phyloP scores from a whole-genome alignment of 2,888 invertebrate genomes.

The Dysmachus trigonus region DNA sequence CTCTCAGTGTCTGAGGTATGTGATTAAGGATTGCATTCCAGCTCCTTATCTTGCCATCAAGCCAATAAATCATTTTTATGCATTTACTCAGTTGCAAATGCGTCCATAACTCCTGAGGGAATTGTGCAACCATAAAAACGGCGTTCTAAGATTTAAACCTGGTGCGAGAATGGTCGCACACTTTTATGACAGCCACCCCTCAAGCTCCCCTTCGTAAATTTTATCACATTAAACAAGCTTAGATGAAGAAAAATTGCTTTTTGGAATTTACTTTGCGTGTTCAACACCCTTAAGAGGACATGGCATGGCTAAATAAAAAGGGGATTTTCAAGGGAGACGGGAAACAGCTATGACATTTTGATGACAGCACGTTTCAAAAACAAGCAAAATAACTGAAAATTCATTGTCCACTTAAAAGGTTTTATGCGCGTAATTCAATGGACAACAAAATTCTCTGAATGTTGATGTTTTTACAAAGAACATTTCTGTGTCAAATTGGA shows the following conservation, averaged over 20 bases:
- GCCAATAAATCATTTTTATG: slow-evolving; percentile 18
- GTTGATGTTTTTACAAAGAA: background rate
- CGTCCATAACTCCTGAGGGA: slow-evolving; percentile 5
- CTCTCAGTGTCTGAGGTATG: background rate
- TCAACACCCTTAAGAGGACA: slow-evolving; percentile 22
- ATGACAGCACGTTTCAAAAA: background rate
- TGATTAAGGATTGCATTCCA: background rate
- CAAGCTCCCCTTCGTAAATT: background rate
- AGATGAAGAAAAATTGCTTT: slow-evolving; percentile 33
- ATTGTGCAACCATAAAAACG: background rate
- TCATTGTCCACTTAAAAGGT: background rate
- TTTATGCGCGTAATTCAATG: background rate
- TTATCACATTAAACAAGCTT: slow-evolving; percentile 3
- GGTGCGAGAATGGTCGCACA: background rate
- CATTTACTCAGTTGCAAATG: slow-evolving; percentile 1
- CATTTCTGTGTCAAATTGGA: background rate
- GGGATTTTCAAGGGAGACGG: background rate
- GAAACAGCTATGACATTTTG: background rate
- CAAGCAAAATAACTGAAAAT: background rate
- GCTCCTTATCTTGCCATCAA: background rate
- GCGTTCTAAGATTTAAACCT: background rate
- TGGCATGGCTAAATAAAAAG: background rate
- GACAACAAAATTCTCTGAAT: background rate
- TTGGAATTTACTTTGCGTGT: slow-evolving; percentile 31
- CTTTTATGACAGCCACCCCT: background rate